Base-by-base conservation (phyloP, 2,888 invertebrate species). In the Brenthis ino region DNA sequence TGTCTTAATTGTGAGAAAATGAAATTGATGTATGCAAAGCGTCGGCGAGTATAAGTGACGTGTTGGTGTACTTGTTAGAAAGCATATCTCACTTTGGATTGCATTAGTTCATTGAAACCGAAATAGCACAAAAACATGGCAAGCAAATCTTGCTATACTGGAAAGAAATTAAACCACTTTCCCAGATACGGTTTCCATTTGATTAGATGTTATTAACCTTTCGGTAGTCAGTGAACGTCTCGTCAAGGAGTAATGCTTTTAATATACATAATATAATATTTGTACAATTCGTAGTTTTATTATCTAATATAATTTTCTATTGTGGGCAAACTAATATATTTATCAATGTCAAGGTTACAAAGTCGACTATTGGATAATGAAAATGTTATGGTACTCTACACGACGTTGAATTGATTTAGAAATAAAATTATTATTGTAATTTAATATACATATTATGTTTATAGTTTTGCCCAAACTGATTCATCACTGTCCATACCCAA, bases 121-220 rank as follows among this genome's bases (percentile, higher is more conserved):
- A 67, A 54, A 47, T 48, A 58, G n/a, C 53, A 28, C 20, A 54
- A 60, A 66, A 66, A 58, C 54, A 51, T 51, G 37, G 33, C 24
- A 50, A 60, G 60, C 54, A 16, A 37, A 48, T 65, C 61, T 55
- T 53, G 76, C 73, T 74, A 73, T 76, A 76, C 79, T 68, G 63
- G 78, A 70, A 65, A 69, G 66, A 71, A 74, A 69, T 74, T 75
- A 77, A 75, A 76, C 65, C 24, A 75, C 76, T 78, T 79, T 79
- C 77, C 65, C 75, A 68, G 64, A 73, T 77, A 69, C 66, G 69
- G 74, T 72, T 75, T 72, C 67, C 69, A 69, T 72, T 73, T 67
- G 72, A 73, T 70, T 75, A 67, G 72, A 69, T 57, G 64, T 2
- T 72, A 71, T 66, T 64, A 61, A 24, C 50, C 64, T 63, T 70